Evolutionary conservation across 2,797 vertebrate species (phyloP).

Genomic region (Cyprinodon diabolis): DNA sequence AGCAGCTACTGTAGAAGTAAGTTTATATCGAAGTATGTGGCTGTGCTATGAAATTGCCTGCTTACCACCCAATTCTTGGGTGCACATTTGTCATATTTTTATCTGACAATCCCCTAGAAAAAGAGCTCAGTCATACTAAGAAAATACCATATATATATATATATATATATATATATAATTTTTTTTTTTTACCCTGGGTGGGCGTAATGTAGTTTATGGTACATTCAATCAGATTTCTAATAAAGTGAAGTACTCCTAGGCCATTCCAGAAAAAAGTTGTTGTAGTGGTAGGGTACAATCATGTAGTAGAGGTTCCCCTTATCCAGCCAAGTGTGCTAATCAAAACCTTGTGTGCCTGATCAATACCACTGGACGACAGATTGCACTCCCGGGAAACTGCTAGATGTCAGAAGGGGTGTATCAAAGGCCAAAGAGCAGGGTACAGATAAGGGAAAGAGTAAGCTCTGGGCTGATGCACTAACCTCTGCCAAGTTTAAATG

Average conservation of each 20-base stretch:
- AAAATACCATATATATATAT: constrained; percentile 19
- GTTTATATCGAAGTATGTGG: neutral
- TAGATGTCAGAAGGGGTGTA: constrained; percentile 59
- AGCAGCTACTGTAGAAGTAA: neutral
- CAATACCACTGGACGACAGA: constrained; percentile 81
- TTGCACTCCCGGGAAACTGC: constrained; percentile 75
- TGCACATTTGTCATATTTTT: constrained; percentile 41
- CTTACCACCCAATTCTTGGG: neutral
- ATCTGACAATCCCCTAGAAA: constrained; percentile 57
- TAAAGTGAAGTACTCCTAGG: constrained; percentile 67
- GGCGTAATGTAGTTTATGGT: constrained; percentile 24
- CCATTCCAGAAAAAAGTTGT: constrained; percentile 54
- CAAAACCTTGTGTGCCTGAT: constrained; percentile 78
- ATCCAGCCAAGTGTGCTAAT: constrained; percentile 80
- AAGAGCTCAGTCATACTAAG: constrained; percentile 59
- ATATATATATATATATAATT: neutral
- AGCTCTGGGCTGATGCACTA: constrained; percentile 49
- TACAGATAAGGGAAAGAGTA: constrained; percentile 54
- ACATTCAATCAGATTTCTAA: constrained; percentile 71
- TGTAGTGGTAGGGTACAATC: constrained; percentile 62
- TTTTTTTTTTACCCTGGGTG: constrained; percentile 39
- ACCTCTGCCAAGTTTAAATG: constrained; percentile 69
- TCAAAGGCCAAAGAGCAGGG: constrained; percentile 55
- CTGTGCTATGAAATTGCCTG: neutral
- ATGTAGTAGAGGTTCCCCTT: constrained; percentile 54